Evolutionary conservation across 2,797 vertebrate genomes (phyloP).

Genomic region (Neostethus bicornis): DNA sequence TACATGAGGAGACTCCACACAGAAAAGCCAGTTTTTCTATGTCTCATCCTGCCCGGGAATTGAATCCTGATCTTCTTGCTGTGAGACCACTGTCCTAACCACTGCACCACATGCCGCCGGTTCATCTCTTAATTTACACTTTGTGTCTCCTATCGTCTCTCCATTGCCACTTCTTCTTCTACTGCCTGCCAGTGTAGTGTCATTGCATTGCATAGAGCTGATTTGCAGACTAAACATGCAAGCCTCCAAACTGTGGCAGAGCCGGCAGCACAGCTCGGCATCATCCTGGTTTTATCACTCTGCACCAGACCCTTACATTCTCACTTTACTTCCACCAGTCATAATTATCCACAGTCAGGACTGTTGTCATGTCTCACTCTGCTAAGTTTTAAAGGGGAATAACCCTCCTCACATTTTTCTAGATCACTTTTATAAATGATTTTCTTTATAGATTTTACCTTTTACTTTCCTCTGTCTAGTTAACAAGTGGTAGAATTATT

Average conservation of each 20-base stretch:
- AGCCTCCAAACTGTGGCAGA: slow-evolving; percentile 44
- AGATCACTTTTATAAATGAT: slow-evolving; percentile 25
- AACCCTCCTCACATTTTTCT: slow-evolving; percentile 6
- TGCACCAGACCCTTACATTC: slow-evolving; percentile 52
- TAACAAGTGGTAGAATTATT: background rate
- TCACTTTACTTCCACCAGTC: slow-evolving; percentile 38
- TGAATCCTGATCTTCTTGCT: too few relatives aligned
- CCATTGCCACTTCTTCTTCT: slow-evolving; percentile 45
- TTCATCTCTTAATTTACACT: slow-evolving; percentile 32
- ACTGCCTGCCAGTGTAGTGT: slow-evolving; percentile 48
- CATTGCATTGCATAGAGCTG: slow-evolving; percentile 63
- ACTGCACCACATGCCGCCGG: too few relatives aligned
- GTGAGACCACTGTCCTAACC: too few relatives aligned
- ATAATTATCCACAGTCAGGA: slow-evolving; percentile 46
- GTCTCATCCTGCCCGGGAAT: too few relatives aligned
- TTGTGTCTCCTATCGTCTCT: slow-evolving; percentile 39
- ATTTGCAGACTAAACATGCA: slow-evolving; percentile 70
- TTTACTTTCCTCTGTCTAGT: too few relatives aligned
- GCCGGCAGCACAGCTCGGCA: slow-evolving; percentile 45
- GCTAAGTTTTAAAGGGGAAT: slow-evolving; percentile 45
- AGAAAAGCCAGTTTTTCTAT: too few relatives aligned
- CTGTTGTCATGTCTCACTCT: slow-evolving; percentile 34
- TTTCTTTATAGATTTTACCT: too few relatives aligned
- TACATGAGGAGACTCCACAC: too few relatives aligned
- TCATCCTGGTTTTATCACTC: slow-evolving; percentile 57